Base-by-base conservation (phyloP, 2,113 vertebrate species). In the Erythrocercus mccallii region DNA sequence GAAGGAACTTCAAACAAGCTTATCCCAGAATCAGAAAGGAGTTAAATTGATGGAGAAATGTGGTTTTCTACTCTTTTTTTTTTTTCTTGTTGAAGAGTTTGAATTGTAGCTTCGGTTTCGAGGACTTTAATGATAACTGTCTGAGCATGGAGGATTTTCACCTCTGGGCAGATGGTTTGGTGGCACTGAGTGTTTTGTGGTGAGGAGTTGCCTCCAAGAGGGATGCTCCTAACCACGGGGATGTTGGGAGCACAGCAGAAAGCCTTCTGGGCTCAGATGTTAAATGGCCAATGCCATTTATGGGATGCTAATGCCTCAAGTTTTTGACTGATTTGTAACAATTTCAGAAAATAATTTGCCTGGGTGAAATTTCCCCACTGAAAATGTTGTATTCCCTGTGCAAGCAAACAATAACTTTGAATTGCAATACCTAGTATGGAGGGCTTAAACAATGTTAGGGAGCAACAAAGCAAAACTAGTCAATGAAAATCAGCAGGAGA, bases 221-320 rank as follows among this genome's bases (percentile, higher is more conserved):
- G 23, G 72, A 18, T 57, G 30, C 9, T 74, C 9, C 7, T 68
- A 15, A 15, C 35, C 6, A 15, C 3, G 10, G 28, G 47, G 19
- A 48, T 42, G 27, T 9, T 48, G 47, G 35, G 15, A 83, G 6
- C 25, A 42, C 18, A 44, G 69, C 38, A 62, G 47, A 87, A 78
- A 9, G 31, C 28, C 37, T 83, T 19, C 30, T 35, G 38, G 35
- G 21, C 51, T 64, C 5, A 7, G 38, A 37, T 40, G 15, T 74
- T 60, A 64, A 68, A 68, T 2, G 0, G 14, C 3, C 10, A 54
- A 1, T 4, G 6, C 1, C 10, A 35, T n/a, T 90, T 15, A 47
- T 37, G 66, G n/a, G 35, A 57, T 53, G 37, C 5, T 38, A 45
- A 56, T 3, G 2, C 17, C 50, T 69, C 17, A 15, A 1, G 25